These are phyloP conservation scores for Gorsachius goisagi DNA, from an alignment of 2,113 vertebrate species.

Conservation along the genomic window DNA sequence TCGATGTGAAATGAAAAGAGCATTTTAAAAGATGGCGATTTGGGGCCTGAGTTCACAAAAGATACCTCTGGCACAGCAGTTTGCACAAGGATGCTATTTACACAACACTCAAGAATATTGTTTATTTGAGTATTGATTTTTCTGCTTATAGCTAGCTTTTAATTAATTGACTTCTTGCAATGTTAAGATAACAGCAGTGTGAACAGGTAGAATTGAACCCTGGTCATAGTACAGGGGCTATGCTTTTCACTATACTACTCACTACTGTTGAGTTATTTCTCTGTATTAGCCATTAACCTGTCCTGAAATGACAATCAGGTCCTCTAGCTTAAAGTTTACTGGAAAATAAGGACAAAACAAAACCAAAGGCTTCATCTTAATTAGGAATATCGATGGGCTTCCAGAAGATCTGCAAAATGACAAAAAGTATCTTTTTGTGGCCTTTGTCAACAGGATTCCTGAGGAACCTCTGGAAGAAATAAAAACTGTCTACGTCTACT, in stretches of 20 bases:
- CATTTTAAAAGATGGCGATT: not conserved
- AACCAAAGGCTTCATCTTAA: not conserved
- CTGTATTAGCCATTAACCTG: not conserved
- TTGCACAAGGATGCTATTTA: not conserved
- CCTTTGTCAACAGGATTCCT: not conserved
- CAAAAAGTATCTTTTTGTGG: not conserved
- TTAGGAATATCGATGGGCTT: not conserved
- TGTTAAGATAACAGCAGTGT: not conserved
- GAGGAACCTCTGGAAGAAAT: not conserved
- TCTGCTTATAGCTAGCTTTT: not conserved
- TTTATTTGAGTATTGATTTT: conserved; percentile 13
- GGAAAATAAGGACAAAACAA: not conserved
- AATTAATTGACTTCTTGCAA: conserved; percentile 5
- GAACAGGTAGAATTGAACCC: not conserved
- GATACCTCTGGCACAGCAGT: not conserved
- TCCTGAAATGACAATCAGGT: not conserved
- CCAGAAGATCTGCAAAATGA: not conserved
- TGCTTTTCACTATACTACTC: not conserved
- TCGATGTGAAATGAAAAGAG: not conserved
- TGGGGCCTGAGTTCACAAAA: not conserved
- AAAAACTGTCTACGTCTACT: not conserved
- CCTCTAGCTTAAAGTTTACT: not conserved
- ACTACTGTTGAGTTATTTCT: not conserved
- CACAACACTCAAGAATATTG: not conserved
- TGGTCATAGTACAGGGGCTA: not conserved